phyloP scores from a whole-genome alignment of 2,888 invertebrate genomes.

The Drosophila nr. perissopoda region DNA sequence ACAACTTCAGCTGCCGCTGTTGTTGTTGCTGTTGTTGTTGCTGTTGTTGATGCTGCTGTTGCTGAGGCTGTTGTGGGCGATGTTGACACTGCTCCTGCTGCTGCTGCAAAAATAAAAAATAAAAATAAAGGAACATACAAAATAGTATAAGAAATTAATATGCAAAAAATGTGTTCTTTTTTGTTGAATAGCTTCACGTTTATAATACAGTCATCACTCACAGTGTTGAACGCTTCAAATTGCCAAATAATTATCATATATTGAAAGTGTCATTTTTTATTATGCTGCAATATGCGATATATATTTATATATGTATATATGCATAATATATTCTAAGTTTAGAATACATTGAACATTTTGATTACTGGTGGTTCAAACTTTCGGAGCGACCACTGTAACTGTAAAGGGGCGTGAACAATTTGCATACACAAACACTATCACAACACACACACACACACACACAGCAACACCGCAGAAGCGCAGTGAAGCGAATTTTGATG shows the following conservation, averaged over 20 bases:
- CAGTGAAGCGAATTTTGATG: conserved; percentile 28
- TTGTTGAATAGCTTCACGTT: conserved; percentile 13
- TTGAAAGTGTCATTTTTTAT: neutral
- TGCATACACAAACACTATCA: conserved; percentile 23
- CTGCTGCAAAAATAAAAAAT: conserved; percentile 12
- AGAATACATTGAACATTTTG: neutral
- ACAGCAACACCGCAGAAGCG: conserved; percentile 21
- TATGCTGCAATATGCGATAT: neutral
- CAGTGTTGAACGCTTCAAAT: neutral
- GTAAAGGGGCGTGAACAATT: conserved; percentile 63
- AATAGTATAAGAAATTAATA: neutral
- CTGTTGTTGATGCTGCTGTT: conserved; percentile 22
- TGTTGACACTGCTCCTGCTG: conserved; percentile 49
- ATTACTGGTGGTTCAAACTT: neutral
- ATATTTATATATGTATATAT: neutral
- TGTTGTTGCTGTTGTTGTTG: conserved; percentile 20
- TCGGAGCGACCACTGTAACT: conserved; percentile 4
- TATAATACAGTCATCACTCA: conserved; percentile 8
- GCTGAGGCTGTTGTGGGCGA: conserved; percentile 47
- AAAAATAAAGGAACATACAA: neutral
- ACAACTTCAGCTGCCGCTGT: conserved; percentile 15
- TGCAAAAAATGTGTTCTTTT: conserved; percentile 13
- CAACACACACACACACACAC: conserved; percentile 16
- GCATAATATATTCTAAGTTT: neutral
- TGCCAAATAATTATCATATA: neutral